These are phyloP conservation scores for Sinella curviseta DNA, from an alignment of 1,140 invertebrate genomes.

Conservation along the genomic window DNA sequence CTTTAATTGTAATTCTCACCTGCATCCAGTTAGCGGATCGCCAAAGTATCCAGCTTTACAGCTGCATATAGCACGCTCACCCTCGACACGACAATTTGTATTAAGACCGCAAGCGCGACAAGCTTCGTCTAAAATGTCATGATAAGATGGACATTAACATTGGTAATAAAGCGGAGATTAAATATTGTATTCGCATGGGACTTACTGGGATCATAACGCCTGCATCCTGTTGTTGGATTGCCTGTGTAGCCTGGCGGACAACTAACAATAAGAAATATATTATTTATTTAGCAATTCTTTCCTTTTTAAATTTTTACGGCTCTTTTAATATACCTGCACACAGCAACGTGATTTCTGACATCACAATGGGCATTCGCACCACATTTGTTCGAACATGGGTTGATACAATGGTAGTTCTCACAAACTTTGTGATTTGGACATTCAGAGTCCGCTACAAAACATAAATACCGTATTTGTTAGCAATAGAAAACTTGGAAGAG, in stretches of 20 bases:
- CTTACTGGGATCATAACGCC: constrained; percentile 65
- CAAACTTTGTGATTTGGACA: constrained; percentile 58
- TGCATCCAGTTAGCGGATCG: constrained; percentile 35
- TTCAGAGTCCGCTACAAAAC: constrained; percentile 53
- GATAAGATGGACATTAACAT: constrained; percentile 59
- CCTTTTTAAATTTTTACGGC: neutral
- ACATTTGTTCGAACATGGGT: constrained; percentile 16
- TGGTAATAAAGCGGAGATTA: constrained; percentile 25
- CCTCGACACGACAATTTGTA: constrained; percentile 71
- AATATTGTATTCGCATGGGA: neutral
- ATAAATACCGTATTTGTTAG: no score
- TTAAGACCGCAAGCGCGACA: constrained; percentile 72
- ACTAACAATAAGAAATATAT: constrained; percentile 28
- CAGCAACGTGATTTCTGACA: constrained; percentile 55
- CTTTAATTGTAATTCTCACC: no score
- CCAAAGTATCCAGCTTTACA: constrained; percentile 55
- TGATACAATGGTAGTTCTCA: constrained; percentile 57
- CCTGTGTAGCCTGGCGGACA: constrained; percentile 58
- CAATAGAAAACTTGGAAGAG: no score
- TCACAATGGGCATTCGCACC: constrained; percentile 55
- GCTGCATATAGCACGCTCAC: constrained; percentile 73
- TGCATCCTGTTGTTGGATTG: constrained; percentile 61
- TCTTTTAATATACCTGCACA: neutral
- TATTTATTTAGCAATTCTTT: neutral
- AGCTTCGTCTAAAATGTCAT: constrained; percentile 65